Conservation (phyloP, 1,140 invertebrate genomes). For the Patella vulgata region DNA sequence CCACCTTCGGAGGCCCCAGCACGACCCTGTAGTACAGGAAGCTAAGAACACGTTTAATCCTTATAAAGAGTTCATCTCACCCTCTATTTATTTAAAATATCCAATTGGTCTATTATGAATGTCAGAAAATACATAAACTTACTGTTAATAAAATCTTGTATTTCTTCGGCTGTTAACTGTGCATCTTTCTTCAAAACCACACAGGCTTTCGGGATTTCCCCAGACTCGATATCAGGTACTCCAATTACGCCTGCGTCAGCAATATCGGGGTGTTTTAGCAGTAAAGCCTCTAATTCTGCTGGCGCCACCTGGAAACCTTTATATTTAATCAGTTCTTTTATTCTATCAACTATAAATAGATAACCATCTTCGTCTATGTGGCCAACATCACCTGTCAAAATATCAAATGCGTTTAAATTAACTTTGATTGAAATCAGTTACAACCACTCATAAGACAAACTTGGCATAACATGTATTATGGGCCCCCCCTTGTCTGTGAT, state of each 20-base stretch:
- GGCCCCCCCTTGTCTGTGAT: too few relatives aligned
- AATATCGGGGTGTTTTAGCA: slow-evolving; percentile 30
- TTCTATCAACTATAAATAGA: slow-evolving; percentile 77
- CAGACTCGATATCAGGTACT: slow-evolving; percentile 27
- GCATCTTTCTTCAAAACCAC: slow-evolving; percentile 27
- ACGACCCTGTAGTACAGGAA: too few relatives aligned
- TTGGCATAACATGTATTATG: too few relatives aligned
- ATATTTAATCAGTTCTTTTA: slow-evolving; percentile 92
- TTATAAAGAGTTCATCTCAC: too few relatives aligned
- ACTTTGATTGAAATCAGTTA: too few relatives aligned
- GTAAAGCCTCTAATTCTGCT: slow-evolving; percentile 37
- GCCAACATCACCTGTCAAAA: slow-evolving; percentile 48
- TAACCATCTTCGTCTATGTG: slow-evolving; percentile 58
- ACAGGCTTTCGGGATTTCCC: slow-evolving; percentile 39
- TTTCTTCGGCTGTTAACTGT: slow-evolving; percentile 13
- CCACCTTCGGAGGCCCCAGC: too few relatives aligned
- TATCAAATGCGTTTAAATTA: background rate
- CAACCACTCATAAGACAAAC: too few relatives aligned
- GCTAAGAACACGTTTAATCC: too few relatives aligned
- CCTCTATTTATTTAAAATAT: too few relatives aligned
- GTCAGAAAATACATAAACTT: too few relatives aligned
- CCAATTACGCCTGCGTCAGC: slow-evolving; percentile 35
- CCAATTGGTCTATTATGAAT: too few relatives aligned
- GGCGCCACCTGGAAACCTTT: slow-evolving; percentile 73
- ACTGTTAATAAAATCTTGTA: slow-evolving; percentile 46